Conservation (phyloP, 2,797 vertebrate genomes). For the Sebastes diploproa region DNA sequence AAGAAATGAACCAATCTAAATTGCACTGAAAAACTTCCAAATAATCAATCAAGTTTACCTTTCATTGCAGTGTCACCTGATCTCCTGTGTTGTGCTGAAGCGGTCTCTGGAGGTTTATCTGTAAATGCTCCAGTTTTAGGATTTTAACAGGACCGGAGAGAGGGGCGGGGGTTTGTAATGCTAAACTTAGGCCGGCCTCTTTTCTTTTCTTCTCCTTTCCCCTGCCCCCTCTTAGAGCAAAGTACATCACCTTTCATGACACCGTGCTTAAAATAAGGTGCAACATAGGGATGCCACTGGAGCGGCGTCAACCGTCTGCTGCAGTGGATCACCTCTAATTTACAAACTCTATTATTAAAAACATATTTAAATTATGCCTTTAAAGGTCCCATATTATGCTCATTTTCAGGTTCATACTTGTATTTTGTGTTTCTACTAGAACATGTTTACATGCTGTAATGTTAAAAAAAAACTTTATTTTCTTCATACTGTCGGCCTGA, state of each 20-base stretch:
- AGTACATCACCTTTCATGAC: slow-evolving; percentile 47
- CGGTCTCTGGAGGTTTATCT: slow-evolving; percentile 30
- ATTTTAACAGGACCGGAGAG: slow-evolving; percentile 61
- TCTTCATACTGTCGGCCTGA: too few species aligned
- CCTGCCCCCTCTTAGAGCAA: slow-evolving; percentile 44
- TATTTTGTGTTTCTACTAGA: too few species aligned
- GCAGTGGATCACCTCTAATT: neutral
- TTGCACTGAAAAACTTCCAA: neutral
- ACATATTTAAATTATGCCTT: neutral
- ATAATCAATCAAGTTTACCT: slow-evolving; percentile 49
- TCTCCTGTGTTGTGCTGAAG: slow-evolving; percentile 3
- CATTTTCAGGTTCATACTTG: too few species aligned
- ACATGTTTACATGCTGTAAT: too few species aligned
- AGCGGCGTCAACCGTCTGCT: neutral
- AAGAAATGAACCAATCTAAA: neutral
- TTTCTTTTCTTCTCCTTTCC: neutral
- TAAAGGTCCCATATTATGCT: neutral
- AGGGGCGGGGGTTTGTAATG: slow-evolving; percentile 63
- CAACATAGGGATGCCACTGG: slow-evolving; percentile 8
- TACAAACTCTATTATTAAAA: neutral
- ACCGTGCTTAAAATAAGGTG: slow-evolving; percentile 27
- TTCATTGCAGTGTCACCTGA: slow-evolving; percentile 56
- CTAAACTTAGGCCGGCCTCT: slow-evolving; percentile 70
- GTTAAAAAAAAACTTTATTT: too few species aligned
- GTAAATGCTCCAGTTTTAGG: slow-evolving; percentile 65